These are phyloP conservation scores for Argopecten irradians DNA, from an alignment of 1,140 invertebrate genomes.

Conservation along the genomic window DNA sequence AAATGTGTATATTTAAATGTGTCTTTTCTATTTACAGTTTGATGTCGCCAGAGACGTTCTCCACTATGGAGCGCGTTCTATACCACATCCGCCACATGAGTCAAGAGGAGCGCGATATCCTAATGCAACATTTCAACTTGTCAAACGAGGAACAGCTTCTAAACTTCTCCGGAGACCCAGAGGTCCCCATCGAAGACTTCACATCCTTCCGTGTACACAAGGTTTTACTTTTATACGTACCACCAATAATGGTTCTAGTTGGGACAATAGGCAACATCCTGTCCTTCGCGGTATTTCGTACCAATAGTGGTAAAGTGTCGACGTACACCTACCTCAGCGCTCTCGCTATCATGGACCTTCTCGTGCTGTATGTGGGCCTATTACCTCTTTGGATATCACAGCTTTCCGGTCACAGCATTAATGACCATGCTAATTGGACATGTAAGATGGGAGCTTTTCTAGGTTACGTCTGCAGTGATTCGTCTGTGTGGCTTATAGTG, in stretches of 20 bases:
- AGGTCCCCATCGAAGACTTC: constrained; percentile 32
- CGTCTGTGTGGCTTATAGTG: constrained; percentile 75
- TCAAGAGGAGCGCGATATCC: neutral
- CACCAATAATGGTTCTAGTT: constrained; percentile 66
- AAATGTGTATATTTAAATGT: too few species aligned
- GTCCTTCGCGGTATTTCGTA: constrained; percentile 65
- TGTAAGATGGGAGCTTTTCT: constrained; percentile 69
- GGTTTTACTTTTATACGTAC: constrained; percentile 60
- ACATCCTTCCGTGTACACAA: constrained; percentile 62
- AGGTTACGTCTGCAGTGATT: constrained; percentile 68
- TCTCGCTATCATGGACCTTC: constrained; percentile 67
- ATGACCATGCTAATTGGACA: constrained; percentile 54
- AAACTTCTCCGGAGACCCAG: neutral
- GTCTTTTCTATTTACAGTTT: too few species aligned
- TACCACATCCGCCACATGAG: neutral
- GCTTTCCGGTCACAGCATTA: constrained; percentile 56
- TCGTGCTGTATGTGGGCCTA: constrained; percentile 70
- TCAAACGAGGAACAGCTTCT: neutral
- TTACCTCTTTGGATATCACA: constrained; percentile 69
- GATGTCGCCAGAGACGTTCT: neutral
- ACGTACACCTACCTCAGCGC: constrained; percentile 70
- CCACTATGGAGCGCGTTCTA: neutral
- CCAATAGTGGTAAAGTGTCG: constrained; percentile 56
- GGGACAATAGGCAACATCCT: constrained; percentile 73
- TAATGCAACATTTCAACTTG: neutral